Base-by-base conservation (phyloP, 23 tunicate genomes). In the Halocynthia aurantium region DNA sequence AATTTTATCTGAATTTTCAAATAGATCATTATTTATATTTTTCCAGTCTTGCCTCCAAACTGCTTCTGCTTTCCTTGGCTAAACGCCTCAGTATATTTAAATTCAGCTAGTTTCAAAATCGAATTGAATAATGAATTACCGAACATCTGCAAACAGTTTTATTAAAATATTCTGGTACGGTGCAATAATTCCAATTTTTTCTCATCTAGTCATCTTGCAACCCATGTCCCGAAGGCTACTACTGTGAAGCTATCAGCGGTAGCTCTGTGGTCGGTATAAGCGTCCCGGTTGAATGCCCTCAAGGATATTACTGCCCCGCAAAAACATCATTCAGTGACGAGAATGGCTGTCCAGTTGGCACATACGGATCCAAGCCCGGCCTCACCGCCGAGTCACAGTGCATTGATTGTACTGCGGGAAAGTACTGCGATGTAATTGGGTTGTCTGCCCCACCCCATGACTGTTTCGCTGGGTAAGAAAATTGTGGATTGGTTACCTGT, bases 271-370 rank as follows among this genome's bases (percentile, higher is more conserved):
- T 22, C 69, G 99, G 94, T 10, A 84, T 77, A 6, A 49, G 75
- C 13, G 83, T 74, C 7, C 94, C 99, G 21, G 15, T 19, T 7
- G 74, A 65, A 8, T 94, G 99, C 62, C 76, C 51, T 6, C 57
- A 55, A n/a, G 99, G 99, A 7, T 85, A 81, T 70, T 94, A 61
- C 62, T 94, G 99, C 77, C 91, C 91, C 5, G 22, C 64, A 0
- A 91, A 87, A 17, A 94, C 99, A 15, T 21, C 77, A 7, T 73
- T 64, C 52, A 50, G 69, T 55, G 55, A 71, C 10, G 81, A 88
- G 57, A 78, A 79, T 61, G 82, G 76, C 5, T 94, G 99, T 71
- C 95, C 91, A 56, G 11, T 51, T 8, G 99, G 99, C 11, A 94
- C 84, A 8, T 88, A 84, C 62, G 88, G 88, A 15, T 72, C 53